Conservation (phyloP, 2,113 vertebrate species). For the Neodontobutis hainanensis region DNA sequence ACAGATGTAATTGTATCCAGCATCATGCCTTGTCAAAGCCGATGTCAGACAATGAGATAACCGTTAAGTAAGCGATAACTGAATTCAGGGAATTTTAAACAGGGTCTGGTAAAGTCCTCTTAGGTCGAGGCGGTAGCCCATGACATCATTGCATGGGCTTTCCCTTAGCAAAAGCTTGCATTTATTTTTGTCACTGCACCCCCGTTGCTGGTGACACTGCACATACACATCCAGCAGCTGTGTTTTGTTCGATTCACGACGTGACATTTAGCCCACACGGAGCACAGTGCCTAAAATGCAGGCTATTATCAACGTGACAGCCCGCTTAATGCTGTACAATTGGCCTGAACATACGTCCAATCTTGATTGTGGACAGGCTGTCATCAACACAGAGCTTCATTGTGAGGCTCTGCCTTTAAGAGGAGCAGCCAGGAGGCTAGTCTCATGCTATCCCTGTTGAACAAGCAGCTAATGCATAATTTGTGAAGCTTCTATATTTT, state of each 20-base stretch:
- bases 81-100: conserved; percentile 22
- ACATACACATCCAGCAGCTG: conserved; percentile 11
- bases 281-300: neutral
- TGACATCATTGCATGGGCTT: conserved; percentile 70
- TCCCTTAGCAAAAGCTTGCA: conserved; percentile 42
- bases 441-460: conserved; percentile 24
- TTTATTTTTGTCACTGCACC: conserved; percentile 34
- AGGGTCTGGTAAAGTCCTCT: conserved; percentile 20
- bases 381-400: conserved; percentile 23
- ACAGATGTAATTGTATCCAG: neutral
- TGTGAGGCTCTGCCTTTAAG: conserved; percentile 22
- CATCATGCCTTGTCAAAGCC: neutral
- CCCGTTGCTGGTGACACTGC: conserved; percentile 9
- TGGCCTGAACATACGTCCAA: conserved; percentile 5
- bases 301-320: neutral
- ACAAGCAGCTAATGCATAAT: conserved; percentile 63
- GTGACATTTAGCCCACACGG: conserved; percentile 27
- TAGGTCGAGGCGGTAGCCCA: conserved; percentile 22
- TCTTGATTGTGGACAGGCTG: conserved; percentile 22
- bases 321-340: neutral
- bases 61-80: neutral
- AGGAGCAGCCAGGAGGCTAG: conserved; percentile 37
- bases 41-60: rapidly evolving
- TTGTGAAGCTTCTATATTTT: conserved; percentile 54
- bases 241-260: conserved; percentile 12